A percentile compares a stretch with the other conserved stretches of the same genome.
Evolutionary conservation across 2,888 invertebrate species (phyloP).

Genomic region (Graphium colonna): DNA sequence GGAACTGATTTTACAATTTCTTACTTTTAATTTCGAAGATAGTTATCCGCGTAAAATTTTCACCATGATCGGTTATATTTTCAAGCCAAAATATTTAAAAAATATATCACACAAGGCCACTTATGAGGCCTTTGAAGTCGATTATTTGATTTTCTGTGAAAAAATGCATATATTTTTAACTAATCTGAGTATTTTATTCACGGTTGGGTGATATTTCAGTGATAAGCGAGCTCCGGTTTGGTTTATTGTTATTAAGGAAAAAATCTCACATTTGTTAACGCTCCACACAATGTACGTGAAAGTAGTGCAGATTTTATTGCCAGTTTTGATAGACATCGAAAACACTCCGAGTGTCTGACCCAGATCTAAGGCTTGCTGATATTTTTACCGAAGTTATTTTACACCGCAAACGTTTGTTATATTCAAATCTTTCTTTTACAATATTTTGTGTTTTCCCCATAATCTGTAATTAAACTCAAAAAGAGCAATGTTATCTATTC

Average conservation of each 20-base stretch:
- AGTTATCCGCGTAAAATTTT: too few relatives aligned
- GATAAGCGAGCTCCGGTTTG: neutral
- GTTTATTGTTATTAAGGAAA: neutral
- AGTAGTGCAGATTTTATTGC: constrained; percentile 7
- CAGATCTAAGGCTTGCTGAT: neutral
- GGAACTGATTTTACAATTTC: too few relatives aligned
- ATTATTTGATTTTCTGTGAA: neutral
- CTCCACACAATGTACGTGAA: neutral
- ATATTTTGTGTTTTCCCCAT: too few relatives aligned
- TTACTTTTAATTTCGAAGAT: too few relatives aligned
- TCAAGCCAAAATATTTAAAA: too few relatives aligned
- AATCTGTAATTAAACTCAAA: too few relatives aligned
- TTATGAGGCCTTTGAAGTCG: too few relatives aligned
- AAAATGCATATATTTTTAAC: neutral
- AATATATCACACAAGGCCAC: too few relatives aligned
- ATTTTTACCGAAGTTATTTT: neutral
- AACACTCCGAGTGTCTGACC: constrained; percentile 1
- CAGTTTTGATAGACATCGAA: constrained; percentile 6
- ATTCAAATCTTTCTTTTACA: constrained; percentile 5
- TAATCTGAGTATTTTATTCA: neutral
- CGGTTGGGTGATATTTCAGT: neutral
- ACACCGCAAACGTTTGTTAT: too few relatives aligned
- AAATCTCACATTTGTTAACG: neutral
- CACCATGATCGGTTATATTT: too few relatives aligned
- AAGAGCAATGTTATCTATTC: too few relatives aligned